These are phyloP conservation scores for Macroglossus sobrinus DNA, from an alignment of 2,113 vertebrate species.

Conservation along the genomic window DNA sequence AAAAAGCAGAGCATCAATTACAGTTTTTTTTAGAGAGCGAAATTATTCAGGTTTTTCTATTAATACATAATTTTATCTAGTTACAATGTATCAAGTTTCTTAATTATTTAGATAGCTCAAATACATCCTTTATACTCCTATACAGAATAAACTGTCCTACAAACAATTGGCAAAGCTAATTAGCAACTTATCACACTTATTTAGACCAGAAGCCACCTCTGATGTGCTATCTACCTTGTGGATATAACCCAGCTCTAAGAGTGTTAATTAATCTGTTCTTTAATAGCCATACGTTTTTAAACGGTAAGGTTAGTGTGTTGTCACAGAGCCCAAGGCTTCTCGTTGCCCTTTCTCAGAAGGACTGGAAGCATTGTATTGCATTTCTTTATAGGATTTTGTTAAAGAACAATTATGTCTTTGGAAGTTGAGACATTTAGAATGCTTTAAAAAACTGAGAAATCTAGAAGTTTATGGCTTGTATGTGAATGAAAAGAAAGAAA, in stretches of 20 bases:
- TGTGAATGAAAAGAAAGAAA: slow-evolving; percentile 1
- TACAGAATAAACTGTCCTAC: background rate
- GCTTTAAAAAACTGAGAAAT: background rate
- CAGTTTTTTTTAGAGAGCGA: slow-evolving; percentile 3
- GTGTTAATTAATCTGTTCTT: slow-evolving; percentile 58
- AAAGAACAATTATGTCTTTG: background rate
- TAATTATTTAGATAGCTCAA: slow-evolving; percentile 5
- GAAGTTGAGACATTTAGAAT: background rate
- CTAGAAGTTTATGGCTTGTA: background rate
- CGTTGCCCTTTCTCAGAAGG: background rate
- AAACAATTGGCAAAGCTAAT: slow-evolving; percentile 55
- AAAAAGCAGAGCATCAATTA: background rate
- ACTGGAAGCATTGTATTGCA: background rate
- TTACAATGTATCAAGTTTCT: background rate
- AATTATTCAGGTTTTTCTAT: background rate
- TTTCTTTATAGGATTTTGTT: slow-evolving; percentile 27
- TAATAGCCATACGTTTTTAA: slow-evolving; percentile 39
- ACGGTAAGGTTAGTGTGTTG: slow-evolving; percentile 29
- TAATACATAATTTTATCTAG: slow-evolving; percentile 19
- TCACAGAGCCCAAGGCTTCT: background rate
- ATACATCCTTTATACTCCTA: slow-evolving; percentile 26
- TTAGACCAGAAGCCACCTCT: slow-evolving; percentile 13
- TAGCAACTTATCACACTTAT: slow-evolving; percentile 31
- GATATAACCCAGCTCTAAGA: slow-evolving; percentile 8
- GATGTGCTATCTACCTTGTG: background rate